A percentile compares a stretch with the other conserved stretches of the same genome.
phyloP scores from a whole-genome alignment of 1,140 invertebrate species.

The Trissolcus basalis region DNA sequence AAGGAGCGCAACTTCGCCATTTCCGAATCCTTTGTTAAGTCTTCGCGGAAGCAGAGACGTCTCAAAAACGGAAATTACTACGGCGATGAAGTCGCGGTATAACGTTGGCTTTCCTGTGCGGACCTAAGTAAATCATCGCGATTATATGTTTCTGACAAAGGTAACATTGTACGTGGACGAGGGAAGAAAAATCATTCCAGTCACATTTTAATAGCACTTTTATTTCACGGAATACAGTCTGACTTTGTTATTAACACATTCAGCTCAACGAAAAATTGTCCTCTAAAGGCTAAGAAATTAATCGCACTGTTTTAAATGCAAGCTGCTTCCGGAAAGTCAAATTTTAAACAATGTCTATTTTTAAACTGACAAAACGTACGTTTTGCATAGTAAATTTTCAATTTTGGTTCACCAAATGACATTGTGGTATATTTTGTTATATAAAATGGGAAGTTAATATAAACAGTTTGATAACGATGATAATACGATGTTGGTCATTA shows the following conservation, averaged over 20 bases:
- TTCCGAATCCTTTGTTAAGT: constrained; percentile 56
- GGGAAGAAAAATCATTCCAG: constrained; percentile 27
- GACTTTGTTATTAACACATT: constrained; percentile 12
- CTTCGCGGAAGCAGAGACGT: constrained; percentile 44
- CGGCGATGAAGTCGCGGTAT: constrained; percentile 40
- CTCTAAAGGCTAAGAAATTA: too few relatives aligned
- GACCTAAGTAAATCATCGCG: constrained; percentile 56
- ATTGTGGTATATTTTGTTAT: too few relatives aligned
- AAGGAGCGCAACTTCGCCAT: constrained; percentile 57
- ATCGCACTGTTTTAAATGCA: too few relatives aligned
- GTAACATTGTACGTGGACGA: constrained; percentile 39
- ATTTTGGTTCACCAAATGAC: too few relatives aligned
- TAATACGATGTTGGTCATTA: too few relatives aligned
- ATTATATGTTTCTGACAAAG: constrained; percentile 46
- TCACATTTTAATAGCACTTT: constrained; percentile 40
- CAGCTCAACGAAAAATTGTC: too few relatives aligned
- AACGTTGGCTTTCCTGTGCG: constrained; percentile 45
- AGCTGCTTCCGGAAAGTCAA: too few relatives aligned
- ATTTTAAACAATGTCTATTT: too few relatives aligned
- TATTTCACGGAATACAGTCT: constrained; percentile 10
- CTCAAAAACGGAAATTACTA: constrained; percentile 56
- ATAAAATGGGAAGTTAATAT: too few relatives aligned
- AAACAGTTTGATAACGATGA: too few relatives aligned
- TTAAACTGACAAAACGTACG: too few relatives aligned
- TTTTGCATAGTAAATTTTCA: too few relatives aligned